Percentiles rank a stretch among this genome's conserved stretches.
Evolutionary conservation across 1,140 invertebrate genomes (phyloP).

Genomic region (Pachyrhynchus sulphureomaculatus): DNA sequence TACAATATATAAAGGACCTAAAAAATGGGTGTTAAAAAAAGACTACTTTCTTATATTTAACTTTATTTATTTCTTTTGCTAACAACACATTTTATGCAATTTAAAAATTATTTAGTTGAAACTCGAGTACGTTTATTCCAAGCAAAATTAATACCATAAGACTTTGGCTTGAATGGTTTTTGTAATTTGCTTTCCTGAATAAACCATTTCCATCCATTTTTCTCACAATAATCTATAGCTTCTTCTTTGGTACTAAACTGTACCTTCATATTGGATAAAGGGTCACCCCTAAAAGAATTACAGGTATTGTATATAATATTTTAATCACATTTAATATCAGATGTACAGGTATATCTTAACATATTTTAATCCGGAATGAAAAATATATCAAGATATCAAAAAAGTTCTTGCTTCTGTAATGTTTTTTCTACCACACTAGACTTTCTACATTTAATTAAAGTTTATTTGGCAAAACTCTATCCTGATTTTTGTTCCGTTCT

Average conservation of each 20-base stretch:
- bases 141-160: slow-evolving; percentile 91
- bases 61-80: slow-evolving; percentile 30
- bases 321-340: no score
- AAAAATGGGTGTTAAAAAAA: no score
- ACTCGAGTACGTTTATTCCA: slow-evolving; percentile 95
- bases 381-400: no score
- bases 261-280: slow-evolving; percentile 88
- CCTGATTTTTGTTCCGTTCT: no score
- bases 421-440: neutral
- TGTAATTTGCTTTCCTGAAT: slow-evolving; percentile 71
- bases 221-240: slow-evolving; percentile 90
- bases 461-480: no score
- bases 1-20: no score
- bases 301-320: no score
- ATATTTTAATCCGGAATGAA: no score
- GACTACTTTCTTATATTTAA: no score
- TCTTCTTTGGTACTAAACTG: slow-evolving; percentile 81
- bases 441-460: neutral
- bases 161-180: slow-evolving; percentile 79
- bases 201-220: slow-evolving; percentile 92
- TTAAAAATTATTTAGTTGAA: slow-evolving; percentile 81
- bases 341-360: no score
- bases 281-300: slow-evolving; percentile 75
- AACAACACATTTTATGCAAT: neutral
- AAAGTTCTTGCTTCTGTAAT: no score